Evolutionary conservation across 2,113 vertebrate genomes (phyloP).

Genomic region (Haplotaxodon microlepis): DNA sequence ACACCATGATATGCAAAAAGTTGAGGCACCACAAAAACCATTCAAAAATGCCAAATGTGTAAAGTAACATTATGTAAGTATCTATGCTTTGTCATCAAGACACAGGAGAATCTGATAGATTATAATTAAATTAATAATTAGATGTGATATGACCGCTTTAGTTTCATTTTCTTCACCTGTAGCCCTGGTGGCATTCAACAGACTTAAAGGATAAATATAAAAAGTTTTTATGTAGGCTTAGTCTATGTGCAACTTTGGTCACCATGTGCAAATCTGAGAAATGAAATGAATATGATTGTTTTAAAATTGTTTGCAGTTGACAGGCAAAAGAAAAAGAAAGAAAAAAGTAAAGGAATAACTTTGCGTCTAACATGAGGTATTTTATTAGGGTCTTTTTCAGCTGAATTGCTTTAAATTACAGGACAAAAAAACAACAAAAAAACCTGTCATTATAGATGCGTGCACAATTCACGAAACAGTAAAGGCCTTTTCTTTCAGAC

Average conservation of each 20-base stretch:
- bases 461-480: rapidly evolving
- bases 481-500: not conserved
- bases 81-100: rapidly evolving
- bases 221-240: not conserved
- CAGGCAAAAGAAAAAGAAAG: not conserved
- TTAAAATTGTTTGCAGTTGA: not conserved
- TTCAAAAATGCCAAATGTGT: not conserved
- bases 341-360: not conserved
- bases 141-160: rapidly evolving
- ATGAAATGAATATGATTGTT: rapidly evolving
- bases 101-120: not conserved
- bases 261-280: not conserved
- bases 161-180: rapidly evolving
- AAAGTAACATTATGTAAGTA: not conserved
- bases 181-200: not conserved
- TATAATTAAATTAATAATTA: not conserved
- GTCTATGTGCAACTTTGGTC: not conserved
- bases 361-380: rapidly evolving
- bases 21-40: rapidly evolving
- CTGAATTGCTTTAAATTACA: rapidly evolving
- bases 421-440: not conserved
- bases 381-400: not conserved
- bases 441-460: rapidly evolving
- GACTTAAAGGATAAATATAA: not conserved
- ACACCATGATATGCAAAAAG: rapidly evolving